Evolutionary conservation across 1,140 invertebrate species (phyloP).

Genomic region (Calosoma granatense): DNA sequence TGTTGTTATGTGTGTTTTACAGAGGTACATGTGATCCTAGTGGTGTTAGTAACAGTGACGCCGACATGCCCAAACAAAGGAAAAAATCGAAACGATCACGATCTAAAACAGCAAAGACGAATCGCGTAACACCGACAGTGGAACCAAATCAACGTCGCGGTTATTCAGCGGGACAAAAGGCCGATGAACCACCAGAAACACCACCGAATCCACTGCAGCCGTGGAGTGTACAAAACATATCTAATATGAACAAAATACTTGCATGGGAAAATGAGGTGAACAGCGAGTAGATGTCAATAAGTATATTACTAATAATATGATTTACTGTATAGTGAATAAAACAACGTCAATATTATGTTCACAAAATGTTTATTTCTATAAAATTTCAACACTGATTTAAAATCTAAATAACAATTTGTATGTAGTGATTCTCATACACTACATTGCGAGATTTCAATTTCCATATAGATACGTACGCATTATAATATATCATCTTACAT

Average conservation of each 20-base stretch:
- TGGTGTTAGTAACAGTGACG: background rate
- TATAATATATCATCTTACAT: no score
- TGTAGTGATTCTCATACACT: no score
- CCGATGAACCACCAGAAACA: constrained; percentile 30
- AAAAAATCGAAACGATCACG: constrained; percentile 26
- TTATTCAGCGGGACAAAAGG: constrained; percentile 26
- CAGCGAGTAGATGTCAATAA: background rate
- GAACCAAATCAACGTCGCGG: constrained; percentile 27
- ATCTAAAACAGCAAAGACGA: constrained; percentile 36
- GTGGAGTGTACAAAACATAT: constrained; percentile 59
- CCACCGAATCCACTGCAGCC: constrained; percentile 55
- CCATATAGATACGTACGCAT: background rate
- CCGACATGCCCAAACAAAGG: background rate
- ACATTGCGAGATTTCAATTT: background rate
- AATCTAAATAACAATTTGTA: no score
- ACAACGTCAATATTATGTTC: no score
- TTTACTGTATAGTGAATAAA: no score
- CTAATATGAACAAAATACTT: constrained; percentile 61
- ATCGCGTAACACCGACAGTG: constrained; percentile 34
- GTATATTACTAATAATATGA: no score
- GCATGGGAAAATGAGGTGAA: constrained; percentile 42
- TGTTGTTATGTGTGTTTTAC: no score
- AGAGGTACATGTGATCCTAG: no score
- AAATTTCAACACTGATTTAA: background rate
- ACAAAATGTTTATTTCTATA: background rate